phyloP scores from a whole-genome alignment of 2,888 invertebrate genomes.

The Euclidia mi region DNA sequence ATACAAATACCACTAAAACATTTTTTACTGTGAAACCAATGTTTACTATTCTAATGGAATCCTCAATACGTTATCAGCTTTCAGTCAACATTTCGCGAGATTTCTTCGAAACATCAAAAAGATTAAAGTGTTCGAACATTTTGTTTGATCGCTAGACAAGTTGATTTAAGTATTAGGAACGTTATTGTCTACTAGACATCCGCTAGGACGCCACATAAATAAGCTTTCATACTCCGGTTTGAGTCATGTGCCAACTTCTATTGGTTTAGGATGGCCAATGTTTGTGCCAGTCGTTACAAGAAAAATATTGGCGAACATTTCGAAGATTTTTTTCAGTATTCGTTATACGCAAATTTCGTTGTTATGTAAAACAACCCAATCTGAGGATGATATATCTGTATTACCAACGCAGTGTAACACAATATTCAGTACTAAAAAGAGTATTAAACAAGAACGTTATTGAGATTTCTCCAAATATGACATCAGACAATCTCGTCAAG shows the following conservation, averaged over 20 bases:
- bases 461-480: constrained; percentile 22
- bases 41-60: constrained; percentile 50
- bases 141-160: constrained; percentile 54
- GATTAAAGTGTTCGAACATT: constrained; percentile 48
- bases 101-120: constrained; percentile 49
- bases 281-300: constrained; percentile 31
- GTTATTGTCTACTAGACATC: constrained; percentile 55
- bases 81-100: constrained; percentile 37
- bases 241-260: constrained; percentile 43
- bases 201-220: constrained; percentile 55
- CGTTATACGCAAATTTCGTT: not conserved
- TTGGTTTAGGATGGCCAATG: constrained; percentile 41
- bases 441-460: constrained; percentile 1
- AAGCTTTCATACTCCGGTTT: constrained; percentile 51
- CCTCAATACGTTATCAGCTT: constrained; percentile 39
- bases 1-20: constrained; percentile 16
- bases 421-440: not conserved
- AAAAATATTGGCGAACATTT: not conserved
- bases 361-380: not conserved
- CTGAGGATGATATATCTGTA: too few relatives aligned
- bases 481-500: constrained; percentile 21
- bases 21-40: constrained; percentile 28
- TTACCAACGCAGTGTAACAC: not conserved
- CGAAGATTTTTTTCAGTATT: not conserved
- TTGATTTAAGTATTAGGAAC: constrained; percentile 57